Conservation (phyloP, 1,140 invertebrate genomes). For the Agraylea sexmaculata region DNA sequence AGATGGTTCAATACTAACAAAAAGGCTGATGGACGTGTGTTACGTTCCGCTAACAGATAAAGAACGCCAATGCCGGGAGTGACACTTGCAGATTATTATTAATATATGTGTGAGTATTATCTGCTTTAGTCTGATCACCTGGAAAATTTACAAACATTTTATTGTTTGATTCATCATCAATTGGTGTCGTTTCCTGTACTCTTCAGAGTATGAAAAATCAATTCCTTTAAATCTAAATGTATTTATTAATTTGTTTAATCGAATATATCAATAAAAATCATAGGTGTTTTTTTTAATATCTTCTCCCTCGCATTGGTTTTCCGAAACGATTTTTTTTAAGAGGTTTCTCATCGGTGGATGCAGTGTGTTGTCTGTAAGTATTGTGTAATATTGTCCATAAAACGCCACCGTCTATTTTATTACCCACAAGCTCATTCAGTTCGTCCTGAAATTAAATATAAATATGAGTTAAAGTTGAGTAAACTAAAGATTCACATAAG, state of each 20-base stretch:
- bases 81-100: constrained; percentile 6
- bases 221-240: no score
- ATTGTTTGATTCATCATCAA: no score
- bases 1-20: constrained; percentile 68
- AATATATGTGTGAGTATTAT: constrained; percentile 3
- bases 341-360: constrained; percentile 21
- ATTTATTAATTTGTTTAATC: no score
- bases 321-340: constrained; percentile 19
- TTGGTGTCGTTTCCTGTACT: no score
- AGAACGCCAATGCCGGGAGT: constrained; percentile 35
- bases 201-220: no score
- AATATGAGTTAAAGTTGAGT: background rate
- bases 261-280: background rate
- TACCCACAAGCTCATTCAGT: constrained; percentile 53
- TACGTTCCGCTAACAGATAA: constrained; percentile 92
- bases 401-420: constrained; percentile 46
- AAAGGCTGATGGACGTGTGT: constrained; percentile 85
- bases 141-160: no score
- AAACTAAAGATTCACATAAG: constrained; percentile 1
- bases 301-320: constrained; percentile 20
- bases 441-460: constrained; percentile 43
- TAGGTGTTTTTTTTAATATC: background rate
- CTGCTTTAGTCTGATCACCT: constrained; percentile 5
- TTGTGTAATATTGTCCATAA: constrained; percentile 51
- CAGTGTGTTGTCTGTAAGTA: constrained; percentile 39